These are phyloP conservation scores for Urocitellus parryii DNA, from an alignment of 2,113 vertebrate species.

Conservation along the genomic window DNA sequence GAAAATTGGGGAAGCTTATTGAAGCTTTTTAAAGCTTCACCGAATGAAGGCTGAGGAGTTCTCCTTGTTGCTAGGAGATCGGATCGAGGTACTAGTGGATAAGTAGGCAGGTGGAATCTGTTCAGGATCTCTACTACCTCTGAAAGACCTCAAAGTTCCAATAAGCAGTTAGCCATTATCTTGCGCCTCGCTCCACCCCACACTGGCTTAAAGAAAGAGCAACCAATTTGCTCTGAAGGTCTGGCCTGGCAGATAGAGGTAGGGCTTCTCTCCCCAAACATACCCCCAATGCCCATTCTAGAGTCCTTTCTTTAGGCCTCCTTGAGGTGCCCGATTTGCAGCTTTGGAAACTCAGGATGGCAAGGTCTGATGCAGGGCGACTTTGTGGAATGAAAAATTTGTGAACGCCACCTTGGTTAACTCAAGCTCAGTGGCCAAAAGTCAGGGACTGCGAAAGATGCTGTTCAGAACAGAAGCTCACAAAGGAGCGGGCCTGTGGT, in stretches of 20 bases:
- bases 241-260: fast-evolving
- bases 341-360: fast-evolving
- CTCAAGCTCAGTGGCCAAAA: not conserved
- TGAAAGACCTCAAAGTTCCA: not conserved
- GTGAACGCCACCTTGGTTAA: too few relatives aligned
- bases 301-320: not conserved
- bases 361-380: not conserved
- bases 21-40: not conserved
- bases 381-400: fast-evolving
- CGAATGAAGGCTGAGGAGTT: not conserved
- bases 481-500: fast-evolving
- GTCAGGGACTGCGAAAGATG: not conserved
- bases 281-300: fast-evolving
- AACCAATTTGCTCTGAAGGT: not conserved
- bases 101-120: not conserved
- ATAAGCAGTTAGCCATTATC: fast-evolving
- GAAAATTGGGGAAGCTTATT: not conserved
- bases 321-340: fast-evolving
- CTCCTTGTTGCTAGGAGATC: not conserved
- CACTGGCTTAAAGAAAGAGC: not conserved
- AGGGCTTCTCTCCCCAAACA: fast-evolving
- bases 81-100: not conserved
- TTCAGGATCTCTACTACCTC: not conserved
- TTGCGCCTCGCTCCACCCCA: too few relatives aligned
- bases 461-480: fast-evolving